Base-by-base conservation (phyloP, 2,888 invertebrate genomes). In the Graphium colonna region DNA sequence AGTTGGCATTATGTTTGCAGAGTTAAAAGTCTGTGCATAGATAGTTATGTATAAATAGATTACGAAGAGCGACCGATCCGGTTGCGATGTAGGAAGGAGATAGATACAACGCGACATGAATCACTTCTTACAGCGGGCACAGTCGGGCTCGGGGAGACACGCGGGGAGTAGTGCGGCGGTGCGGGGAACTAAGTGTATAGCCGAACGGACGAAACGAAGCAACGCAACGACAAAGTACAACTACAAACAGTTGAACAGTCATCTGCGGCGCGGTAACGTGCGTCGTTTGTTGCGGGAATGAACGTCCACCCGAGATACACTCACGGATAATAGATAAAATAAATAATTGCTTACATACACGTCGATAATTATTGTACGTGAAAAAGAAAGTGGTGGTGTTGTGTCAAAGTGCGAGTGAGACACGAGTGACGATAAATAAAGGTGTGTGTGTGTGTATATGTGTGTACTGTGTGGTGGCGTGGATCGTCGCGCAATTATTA, bases 71-170 rank as follows among this genome's bases (percentile, higher is more conserved):
- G 81, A 83, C 82, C 89, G 88, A 88, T 87, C 87, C 85, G 86
- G 87, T 88, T 85, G 87, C 83, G 82, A 81, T 75, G 87, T 86
- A 87, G 84, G 86, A 87, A 85, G 79, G 88, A 89, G 89, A 89
- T 86, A 87, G 88, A 87, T 86, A 87, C 82, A 87, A 86, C 85
- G 83, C 88, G 83, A 86, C 87, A 87, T 89, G 88, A 89, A 89
- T 89, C 88, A 89, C 88, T 89, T 86, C 83, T 82, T 77, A 75
- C 80, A 80, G 79, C 76, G 75, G 75, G 79, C 78, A 76, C 78
- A 79, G 77, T 75, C 73, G 70, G 57, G 51, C 59, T 74, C 73
- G 70, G 57, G 51, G 61, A 53, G 61, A 76, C 74, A 77, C 73
- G 77, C 77, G 77, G 77, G 71, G 71, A 67, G 79, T 70, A 75